A percentile compares a stretch with the other conserved stretches of the same genome.
Conservation (phyloP, 2,113 vertebrate genomes). For the Takifugu bimaculatus region DNA sequence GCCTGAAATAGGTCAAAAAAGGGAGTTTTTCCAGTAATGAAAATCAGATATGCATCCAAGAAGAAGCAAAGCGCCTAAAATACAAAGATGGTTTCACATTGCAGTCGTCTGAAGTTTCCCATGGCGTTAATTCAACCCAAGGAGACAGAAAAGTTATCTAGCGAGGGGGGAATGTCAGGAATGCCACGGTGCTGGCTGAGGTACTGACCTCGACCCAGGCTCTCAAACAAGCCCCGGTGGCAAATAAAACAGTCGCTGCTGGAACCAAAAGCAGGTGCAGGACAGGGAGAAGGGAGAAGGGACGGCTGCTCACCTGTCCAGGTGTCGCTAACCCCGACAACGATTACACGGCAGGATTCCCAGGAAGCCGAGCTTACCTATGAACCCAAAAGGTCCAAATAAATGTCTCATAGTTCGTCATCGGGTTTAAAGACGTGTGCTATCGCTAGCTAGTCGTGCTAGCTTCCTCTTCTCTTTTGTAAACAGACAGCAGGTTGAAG, state of each 20-base stretch:
- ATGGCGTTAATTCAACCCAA: background rate
- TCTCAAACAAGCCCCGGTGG: background rate
- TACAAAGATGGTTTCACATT: too few species aligned
- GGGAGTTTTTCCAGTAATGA: too few species aligned
- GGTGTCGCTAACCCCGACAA: background rate
- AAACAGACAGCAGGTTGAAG: too few species aligned
- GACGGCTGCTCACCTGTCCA: background rate
- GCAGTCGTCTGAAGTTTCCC: background rate
- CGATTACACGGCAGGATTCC: background rate
- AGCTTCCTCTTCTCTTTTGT: too few species aligned
- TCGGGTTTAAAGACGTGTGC: too few species aligned
- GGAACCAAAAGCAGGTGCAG: conserved; percentile 3
- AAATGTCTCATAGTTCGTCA: too few species aligned
- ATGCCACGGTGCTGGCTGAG: conserved; percentile 23
- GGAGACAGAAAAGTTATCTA: background rate
- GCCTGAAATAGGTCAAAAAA: too few species aligned
- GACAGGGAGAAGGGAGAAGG: conserved; percentile 1
- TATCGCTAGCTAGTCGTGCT: too few species aligned
- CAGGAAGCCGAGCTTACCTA: too few species aligned
- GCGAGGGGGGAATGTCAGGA: conserved; percentile 22
- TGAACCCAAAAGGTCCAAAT: too few species aligned
- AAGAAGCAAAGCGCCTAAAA: too few species aligned
- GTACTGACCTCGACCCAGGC: conserved; percentile 21
- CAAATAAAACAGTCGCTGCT: background rate
- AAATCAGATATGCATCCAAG: too few species aligned